These are phyloP conservation scores for Pachypeltis micranthus DNA, from an alignment of 1,140 invertebrate genomes.

Conservation along the genomic window DNA sequence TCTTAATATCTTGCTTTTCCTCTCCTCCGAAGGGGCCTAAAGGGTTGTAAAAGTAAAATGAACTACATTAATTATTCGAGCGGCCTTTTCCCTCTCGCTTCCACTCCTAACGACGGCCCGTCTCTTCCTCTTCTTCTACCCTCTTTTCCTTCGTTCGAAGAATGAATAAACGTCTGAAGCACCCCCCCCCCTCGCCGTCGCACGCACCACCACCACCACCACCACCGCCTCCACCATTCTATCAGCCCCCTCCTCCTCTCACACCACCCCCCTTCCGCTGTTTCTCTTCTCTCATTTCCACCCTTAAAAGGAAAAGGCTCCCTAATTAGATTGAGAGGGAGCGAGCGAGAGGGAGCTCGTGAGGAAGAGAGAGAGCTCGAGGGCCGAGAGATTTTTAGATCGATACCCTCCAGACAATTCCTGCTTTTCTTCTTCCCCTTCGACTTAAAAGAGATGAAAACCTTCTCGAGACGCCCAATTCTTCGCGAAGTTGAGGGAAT, in stretches of 20 bases:
- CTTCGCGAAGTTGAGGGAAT: no score
- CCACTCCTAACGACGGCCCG: background rate
- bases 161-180: constrained; percentile 8
- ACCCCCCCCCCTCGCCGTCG: background rate
- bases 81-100: background rate
- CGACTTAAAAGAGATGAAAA: no score
- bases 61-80: constrained; percentile 29
- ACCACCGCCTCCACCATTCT: no score
- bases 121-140: background rate
- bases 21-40: constrained; percentile 9
- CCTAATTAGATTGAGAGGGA: constrained; percentile 14
- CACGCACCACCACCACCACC: no score
- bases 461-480: no score
- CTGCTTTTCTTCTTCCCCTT: background rate
- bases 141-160: background rate
- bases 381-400: constrained; percentile 10
- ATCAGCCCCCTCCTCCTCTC: background rate
- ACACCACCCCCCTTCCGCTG: background rate
- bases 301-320: background rate
- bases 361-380: constrained; percentile 11
- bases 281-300: background rate
- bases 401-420: constrained; percentile 2
- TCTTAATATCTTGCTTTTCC: constrained; percentile 27
- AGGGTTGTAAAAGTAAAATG: constrained; percentile 29
- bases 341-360: constrained; percentile 11